phyloP scores from a whole-genome alignment of 1,140 invertebrate species.

The Drosophila willistoni region DNA sequence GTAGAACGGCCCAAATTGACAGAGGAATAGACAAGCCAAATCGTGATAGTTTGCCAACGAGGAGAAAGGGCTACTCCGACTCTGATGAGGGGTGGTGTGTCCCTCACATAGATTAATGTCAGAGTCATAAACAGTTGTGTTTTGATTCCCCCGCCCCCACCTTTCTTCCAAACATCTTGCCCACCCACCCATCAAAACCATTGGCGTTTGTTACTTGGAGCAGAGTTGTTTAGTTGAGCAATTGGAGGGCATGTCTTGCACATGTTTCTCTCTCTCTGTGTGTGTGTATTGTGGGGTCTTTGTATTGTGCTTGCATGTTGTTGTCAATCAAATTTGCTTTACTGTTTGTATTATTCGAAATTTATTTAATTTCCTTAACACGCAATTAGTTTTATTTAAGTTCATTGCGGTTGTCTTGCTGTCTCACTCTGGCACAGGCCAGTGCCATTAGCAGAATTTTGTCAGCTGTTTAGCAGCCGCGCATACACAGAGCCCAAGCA shows the following conservation, averaged over 20 bases:
- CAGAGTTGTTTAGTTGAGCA: conserved; percentile 74
- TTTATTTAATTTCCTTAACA: conserved; percentile 81
- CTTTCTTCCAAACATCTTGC: not conserved
- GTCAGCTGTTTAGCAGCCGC: conserved; percentile 67
- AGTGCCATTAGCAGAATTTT: conserved; percentile 41
- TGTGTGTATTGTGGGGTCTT: conserved; percentile 17
- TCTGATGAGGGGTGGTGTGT: conserved; percentile 19
- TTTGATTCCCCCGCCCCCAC: conserved; percentile 34
- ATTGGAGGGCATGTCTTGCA: conserved; percentile 37
- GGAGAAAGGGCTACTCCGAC: not conserved
- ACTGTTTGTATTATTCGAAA: conserved; percentile 79
- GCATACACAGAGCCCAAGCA: not conserved
- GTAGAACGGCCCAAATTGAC: conserved; percentile 57
- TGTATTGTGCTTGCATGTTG: conserved; percentile 66
- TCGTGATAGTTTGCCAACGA: conserved; percentile 8
- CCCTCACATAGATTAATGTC: conserved; percentile 69
- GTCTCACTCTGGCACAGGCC: conserved; percentile 42
- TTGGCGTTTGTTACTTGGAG: conserved; percentile 20
- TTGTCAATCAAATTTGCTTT: conserved; percentile 79
- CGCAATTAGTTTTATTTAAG: conserved; percentile 82
- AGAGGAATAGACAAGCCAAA: conserved; percentile 40
- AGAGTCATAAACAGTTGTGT: conserved; percentile 63
- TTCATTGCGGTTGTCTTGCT: conserved; percentile 75
- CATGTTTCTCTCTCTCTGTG: not conserved
- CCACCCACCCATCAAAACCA: conserved; percentile 13